phyloP scores from a whole-genome alignment of 2,888 invertebrate species.

The Dryobotodes eremita region DNA sequence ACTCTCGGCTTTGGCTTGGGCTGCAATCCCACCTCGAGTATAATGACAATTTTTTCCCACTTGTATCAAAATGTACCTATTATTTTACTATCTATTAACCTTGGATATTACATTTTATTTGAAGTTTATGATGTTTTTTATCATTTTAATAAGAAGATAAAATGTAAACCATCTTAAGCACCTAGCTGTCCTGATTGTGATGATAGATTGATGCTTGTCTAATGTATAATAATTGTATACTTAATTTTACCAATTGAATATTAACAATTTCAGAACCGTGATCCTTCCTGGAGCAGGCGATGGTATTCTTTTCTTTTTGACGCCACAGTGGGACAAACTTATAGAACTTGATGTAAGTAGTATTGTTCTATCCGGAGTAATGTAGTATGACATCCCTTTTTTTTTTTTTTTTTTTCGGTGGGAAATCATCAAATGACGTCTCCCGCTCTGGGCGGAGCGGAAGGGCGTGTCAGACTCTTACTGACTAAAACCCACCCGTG shows the following conservation, averaged over 20 bases:
- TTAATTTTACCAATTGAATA: background rate
- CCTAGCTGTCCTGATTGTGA: background rate
- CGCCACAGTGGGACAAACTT: constrained; percentile 94
- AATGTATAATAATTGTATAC: background rate
- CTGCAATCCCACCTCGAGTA: background rate
- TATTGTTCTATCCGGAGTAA: background rate
- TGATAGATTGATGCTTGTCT: background rate
- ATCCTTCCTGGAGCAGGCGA: constrained; percentile 92
- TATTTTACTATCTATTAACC: background rate
- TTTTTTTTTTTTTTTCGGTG: too few relatives aligned
- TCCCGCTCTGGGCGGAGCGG: too few relatives aligned
- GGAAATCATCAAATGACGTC: too few relatives aligned
- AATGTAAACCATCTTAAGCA: background rate
- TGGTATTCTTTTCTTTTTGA: constrained; percentile 94
- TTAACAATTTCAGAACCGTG: constrained; percentile 84
- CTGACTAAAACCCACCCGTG: too few relatives aligned
- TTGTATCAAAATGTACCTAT: background rate
- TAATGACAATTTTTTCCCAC: background rate
- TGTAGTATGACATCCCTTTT: background rate
- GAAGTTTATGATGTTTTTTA: background rate
- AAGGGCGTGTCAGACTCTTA: too few relatives aligned
- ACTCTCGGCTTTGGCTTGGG: too few relatives aligned
- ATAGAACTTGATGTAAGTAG: constrained; percentile 92
- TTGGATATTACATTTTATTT: background rate
- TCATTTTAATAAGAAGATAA: background rate